Evolutionary conservation across 2,797 vertebrate genomes (phyloP).

Genomic region (Sebastes minor): DNA sequence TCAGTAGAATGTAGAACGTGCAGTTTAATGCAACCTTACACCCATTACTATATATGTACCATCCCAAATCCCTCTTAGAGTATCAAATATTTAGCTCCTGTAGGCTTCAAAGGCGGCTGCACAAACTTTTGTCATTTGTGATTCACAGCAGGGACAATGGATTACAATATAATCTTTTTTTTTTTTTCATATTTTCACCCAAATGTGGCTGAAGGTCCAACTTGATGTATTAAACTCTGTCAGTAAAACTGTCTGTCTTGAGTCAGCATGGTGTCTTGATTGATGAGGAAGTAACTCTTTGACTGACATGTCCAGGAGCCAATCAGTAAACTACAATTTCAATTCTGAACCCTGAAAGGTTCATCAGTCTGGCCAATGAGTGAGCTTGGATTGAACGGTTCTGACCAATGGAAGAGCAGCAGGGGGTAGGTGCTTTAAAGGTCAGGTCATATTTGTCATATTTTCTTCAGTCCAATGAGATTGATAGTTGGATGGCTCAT

Average conservation of each 20-base stretch:
- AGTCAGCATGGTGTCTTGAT: background rate
- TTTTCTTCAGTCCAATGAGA: background rate
- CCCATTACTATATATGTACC: too few relatives aligned
- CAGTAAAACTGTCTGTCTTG: background rate
- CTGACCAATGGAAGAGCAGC: background rate
- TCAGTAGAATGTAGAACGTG: background rate
- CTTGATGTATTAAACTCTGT: background rate
- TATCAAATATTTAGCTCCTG: background rate
- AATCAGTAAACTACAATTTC: background rate
- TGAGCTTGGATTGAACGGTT: background rate
- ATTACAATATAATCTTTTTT: background rate
- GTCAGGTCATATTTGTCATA: background rate
- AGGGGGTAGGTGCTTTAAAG: background rate
- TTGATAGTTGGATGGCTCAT: too few relatives aligned
- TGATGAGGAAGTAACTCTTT: background rate
- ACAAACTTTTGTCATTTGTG: background rate
- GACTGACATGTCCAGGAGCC: background rate
- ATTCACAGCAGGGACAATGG: background rate
- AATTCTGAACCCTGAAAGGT: background rate
- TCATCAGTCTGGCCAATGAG: background rate
- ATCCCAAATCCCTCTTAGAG: background rate
- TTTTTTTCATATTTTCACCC: background rate
- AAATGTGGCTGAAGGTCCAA: background rate
- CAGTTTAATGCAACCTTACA: background rate
- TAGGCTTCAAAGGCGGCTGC: background rate